Base-by-base conservation (phyloP, 1,140 invertebrate genomes). In the Drosophila nasuta region DNA sequence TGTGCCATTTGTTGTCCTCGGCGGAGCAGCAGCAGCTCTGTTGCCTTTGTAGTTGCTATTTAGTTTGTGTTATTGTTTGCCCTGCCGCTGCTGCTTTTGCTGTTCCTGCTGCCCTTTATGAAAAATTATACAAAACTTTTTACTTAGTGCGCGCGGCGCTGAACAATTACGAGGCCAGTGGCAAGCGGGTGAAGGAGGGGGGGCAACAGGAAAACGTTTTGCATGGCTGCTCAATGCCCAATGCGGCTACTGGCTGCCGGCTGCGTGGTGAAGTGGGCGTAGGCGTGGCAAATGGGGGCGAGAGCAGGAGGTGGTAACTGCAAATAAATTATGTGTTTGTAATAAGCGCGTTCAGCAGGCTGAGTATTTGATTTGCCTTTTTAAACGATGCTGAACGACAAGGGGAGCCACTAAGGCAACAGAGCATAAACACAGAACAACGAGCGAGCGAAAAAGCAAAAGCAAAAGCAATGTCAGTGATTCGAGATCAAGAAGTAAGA, bases 121-220 rank as follows among this genome's bases (percentile, higher is more conserved):
- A 87, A 86, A 86, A 86, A 87, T 86, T 86, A 87, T 87, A 86
- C 82, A 79, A 86, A 86, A 86, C 82, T 87, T 86, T 87, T 86
- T 86, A 86, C 82, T 86, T 86, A 86, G 82, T 86, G 64, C 63
- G 75, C 54, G 13, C 35, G 70, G 64, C 75, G 63, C 67, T 63
- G 46, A 85, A 81, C 82, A 86, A 86, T 86, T 85, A 79, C 64
- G 75, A 79, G 82, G 70, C 66, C 77, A 80, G 70, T 62, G 45
- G 20, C n/a, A 7, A 43, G 70, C 10, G 28, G 38, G 13, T 38
- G 43, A 48, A 5, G 17, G 30, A 7, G 15, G 15, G 15, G 15
- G 15, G 15, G 30, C 25, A 48, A 15, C 51, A 54, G 51, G 13
- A 63, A 56, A 57, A n/a, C 35, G 56, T 60, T 60, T 69, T 60